These are phyloP conservation scores for Damaliscus lunatus DNA, from an alignment of 2,113 vertebrate species.

Conservation along the genomic window DNA sequence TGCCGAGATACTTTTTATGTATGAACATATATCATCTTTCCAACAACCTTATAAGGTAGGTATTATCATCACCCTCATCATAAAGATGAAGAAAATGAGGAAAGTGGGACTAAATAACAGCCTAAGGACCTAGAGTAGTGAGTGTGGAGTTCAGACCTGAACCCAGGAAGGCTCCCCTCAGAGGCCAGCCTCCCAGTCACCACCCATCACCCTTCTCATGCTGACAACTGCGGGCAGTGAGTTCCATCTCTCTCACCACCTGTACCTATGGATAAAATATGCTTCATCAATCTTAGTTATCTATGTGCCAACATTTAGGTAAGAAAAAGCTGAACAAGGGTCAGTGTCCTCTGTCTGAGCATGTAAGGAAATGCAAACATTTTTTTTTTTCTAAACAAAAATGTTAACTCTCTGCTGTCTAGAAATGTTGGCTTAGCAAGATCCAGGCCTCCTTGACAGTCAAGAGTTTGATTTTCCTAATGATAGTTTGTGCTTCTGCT, in stretches of 20 bases:
- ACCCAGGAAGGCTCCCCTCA: background rate
- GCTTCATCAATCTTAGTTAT: background rate
- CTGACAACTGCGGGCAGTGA: background rate
- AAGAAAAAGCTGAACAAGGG: background rate
- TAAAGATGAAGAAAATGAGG: slow-evolving; percentile 5
- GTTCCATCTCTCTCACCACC: background rate
- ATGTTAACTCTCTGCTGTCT: background rate
- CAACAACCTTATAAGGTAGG: background rate
- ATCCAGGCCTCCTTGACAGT: background rate
- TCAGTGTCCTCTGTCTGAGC: background rate
- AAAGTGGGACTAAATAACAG: background rate
- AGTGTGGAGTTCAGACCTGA: background rate
- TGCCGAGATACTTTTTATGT: background rate
- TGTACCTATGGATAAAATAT: background rate
- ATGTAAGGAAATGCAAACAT: background rate
- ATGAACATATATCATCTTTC: background rate
- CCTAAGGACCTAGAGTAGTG: background rate
- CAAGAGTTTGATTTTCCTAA: background rate
- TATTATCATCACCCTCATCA: background rate
- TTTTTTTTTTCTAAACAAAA: slow-evolving; percentile 1
- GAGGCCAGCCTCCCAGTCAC: background rate
- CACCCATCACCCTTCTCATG: background rate
- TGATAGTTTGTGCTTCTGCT: background rate
- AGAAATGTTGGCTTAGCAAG: background rate
- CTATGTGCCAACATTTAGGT: background rate